Base-by-base conservation (phyloP, 2,888 invertebrate species). In the Masnerella sp. region DNA sequence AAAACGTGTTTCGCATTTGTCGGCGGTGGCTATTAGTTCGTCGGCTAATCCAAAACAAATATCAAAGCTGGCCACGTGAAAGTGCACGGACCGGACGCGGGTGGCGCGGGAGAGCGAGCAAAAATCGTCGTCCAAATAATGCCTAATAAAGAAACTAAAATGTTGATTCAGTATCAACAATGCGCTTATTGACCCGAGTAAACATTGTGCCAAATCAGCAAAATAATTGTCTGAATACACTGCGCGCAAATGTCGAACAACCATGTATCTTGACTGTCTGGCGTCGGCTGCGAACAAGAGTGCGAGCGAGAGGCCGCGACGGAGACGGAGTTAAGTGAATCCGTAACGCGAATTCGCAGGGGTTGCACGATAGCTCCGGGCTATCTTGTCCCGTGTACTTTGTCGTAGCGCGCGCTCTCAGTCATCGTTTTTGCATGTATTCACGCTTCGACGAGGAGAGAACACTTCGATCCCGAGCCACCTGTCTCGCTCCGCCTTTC, bases 361-460 rank as follows among this genome's bases (percentile, higher is more conserved):
- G 83, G 82, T 82, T 81, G 78, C 78, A 78, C 77, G 80, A 84
- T 82, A 79, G 83, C 81, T 83, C 79, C 77, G 72, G 81, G 81
- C 82, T 78, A 82, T 81, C 78, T 76, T 67, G 61, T 80, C 77
- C 72, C 76, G 70, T 74, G 70, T 62, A 68, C 62, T 68, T 68
- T 54, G 64, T 72, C 67, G 67, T 64, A 52, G 68, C 64, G 61
- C 65, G 65, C 65, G 64, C 69, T 74, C 71, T 67, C 62, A 58
- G 72, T 65, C 71, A 69, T 75, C 74, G 69, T 74, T 74, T 70
- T 70, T 69, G 72, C 69, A 69, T 69, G 72, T 70, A 72, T 73
- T 65, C 72, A 43, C 52, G 67, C 68, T 64, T 64, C 58, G 47
- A 69, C 74, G 49, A 30, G 45, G 42, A 64, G 68, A 51, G 69